Evolutionary conservation across 2,797 vertebrate genomes (phyloP).

Genomic region (Paguma larvata): DNA sequence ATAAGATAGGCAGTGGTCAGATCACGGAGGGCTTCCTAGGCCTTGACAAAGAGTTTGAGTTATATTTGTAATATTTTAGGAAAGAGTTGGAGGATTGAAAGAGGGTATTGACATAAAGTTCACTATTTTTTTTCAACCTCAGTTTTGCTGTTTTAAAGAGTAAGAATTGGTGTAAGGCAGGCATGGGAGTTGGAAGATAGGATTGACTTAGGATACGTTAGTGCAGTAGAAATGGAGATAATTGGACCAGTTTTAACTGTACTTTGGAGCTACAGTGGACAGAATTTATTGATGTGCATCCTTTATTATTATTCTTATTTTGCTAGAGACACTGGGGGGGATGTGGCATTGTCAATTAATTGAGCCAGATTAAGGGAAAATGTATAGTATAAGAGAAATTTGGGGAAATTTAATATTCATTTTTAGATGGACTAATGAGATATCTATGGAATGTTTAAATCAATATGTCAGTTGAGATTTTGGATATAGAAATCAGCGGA

Average conservation of each 20-base stretch:
- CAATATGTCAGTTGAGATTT: not conserved
- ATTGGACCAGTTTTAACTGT: not conserved
- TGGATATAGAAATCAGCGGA: not conserved
- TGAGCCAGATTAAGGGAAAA: not conserved
- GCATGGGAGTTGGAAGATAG: not conserved
- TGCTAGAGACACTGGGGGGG: not conserved
- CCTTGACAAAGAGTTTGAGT: not conserved
- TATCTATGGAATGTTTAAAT: not conserved
- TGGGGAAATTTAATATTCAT: not conserved
- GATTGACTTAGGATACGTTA: not conserved
- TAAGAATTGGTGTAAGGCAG: not conserved
- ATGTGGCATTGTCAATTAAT: not conserved
- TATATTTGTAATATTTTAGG: not conserved
- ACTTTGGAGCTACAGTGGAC: not conserved
- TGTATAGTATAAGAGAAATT: not conserved
- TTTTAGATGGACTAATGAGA: not conserved
- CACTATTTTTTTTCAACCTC: slow-evolving; percentile 23
- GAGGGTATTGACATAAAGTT: not conserved
- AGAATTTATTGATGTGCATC: not conserved
- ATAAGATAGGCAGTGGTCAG: not conserved
- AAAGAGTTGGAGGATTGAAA: not conserved
- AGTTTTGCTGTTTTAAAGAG: not conserved
- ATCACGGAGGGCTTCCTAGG: not conserved
- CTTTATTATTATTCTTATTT: not conserved
- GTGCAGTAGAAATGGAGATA: not conserved